Percentiles rank a stretch among this genome's conserved stretches.
Conservation (phyloP, 2,888 invertebrate genomes). For the Dastarcus helophoroides region DNA sequence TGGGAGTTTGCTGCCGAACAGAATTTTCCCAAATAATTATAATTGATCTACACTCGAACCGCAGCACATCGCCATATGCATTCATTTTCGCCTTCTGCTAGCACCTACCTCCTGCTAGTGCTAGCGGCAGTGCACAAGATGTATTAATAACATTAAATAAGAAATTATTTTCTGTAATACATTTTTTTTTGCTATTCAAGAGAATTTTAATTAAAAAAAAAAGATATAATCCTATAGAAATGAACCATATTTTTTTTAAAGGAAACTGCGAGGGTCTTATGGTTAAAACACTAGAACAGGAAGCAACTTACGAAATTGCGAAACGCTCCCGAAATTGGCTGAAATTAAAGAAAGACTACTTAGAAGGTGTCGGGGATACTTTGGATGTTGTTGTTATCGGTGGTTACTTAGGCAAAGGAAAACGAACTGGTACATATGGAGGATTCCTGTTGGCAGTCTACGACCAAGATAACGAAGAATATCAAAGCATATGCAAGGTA, state of each 20-base stretch:
- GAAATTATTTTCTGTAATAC: no score
- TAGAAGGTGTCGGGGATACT: slow-evolving; percentile 93
- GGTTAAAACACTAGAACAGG: slow-evolving; percentile 86
- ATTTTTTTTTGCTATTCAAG: no score
- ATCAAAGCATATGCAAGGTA: slow-evolving; percentile 86
- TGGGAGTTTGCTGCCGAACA: no score
- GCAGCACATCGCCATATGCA: no score
- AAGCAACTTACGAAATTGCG: slow-evolving; percentile 95
- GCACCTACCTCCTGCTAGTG: no score
- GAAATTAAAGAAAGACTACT: slow-evolving; percentile 95
- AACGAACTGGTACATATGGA: slow-evolving; percentile 85
- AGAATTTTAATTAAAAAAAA: no score
- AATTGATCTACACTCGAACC: no score
- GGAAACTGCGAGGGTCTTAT: slow-evolving; percentile 97
- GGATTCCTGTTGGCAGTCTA: slow-evolving; percentile 93
- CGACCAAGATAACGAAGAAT: slow-evolving; percentile 80
- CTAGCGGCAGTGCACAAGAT: no score
- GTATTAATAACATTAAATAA: no score
- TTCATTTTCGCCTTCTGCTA: no score
- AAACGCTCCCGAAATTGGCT: slow-evolving; percentile 90
- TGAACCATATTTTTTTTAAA: slow-evolving; percentile 22
- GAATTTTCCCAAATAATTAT: no score
- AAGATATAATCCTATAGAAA: no score
- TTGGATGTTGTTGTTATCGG: slow-evolving; percentile 93
- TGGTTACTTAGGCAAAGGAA: slow-evolving; percentile 86